phyloP scores from a whole-genome alignment of 1,140 invertebrate genomes.

The Scaptomyza pallida region DNA sequence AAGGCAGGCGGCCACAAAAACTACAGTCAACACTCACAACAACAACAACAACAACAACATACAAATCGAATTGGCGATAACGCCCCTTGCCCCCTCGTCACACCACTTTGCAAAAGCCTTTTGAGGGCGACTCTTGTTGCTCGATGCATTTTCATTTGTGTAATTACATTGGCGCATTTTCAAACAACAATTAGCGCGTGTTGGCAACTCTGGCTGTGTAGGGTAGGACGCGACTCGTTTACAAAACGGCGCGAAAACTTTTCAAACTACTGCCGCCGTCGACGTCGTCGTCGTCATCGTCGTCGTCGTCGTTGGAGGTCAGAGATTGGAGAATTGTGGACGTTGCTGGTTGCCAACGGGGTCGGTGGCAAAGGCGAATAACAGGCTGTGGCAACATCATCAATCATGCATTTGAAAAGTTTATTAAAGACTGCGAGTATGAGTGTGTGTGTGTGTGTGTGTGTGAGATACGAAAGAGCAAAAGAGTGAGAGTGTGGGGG shows the following conservation, averaged over 20 bases:
- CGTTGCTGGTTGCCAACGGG: background rate
- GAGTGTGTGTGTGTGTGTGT: background rate
- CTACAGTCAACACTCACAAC: no score
- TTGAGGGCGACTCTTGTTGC: background rate
- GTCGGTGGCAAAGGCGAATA: no score
- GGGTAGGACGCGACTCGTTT: conserved; percentile 67
- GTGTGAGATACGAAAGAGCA: background rate
- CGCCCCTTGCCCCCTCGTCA: background rate
- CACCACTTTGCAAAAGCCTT: background rate
- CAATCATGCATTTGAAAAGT: conserved; percentile 81
- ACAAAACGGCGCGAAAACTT: conserved; percentile 65
- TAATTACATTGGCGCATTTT: conserved; percentile 76
- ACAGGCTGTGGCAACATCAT: conserved; percentile 59
- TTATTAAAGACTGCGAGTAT: conserved; percentile 60
- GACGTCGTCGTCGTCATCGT: no score
- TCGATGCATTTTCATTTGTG: conserved; percentile 69
- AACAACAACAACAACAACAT: no score
- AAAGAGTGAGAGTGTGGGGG: background rate
- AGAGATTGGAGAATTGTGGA: conserved; percentile 9
- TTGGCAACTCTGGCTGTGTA: conserved; percentile 41
- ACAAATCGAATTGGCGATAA: conserved; percentile 35
- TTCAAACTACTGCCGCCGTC: conserved; percentile 33
- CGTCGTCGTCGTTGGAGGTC: conserved; percentile 17
- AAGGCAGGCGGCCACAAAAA: conserved; percentile 15
- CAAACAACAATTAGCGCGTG: conserved; percentile 73